Evolutionary conservation across 2,888 invertebrate species (phyloP).

Genomic region (Tetropium fuscum): DNA sequence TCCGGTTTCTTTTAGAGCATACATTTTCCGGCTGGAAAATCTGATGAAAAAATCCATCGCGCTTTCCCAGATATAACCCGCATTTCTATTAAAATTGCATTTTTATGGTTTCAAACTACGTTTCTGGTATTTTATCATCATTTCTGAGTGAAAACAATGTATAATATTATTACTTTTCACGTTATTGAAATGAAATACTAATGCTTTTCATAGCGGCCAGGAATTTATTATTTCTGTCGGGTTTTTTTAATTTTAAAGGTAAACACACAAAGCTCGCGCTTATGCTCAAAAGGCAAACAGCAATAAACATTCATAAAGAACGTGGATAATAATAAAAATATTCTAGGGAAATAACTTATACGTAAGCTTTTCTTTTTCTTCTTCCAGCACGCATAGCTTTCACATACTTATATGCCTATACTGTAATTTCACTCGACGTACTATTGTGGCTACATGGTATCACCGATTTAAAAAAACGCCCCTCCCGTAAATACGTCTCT

Average conservation of each 20-base stretch:
- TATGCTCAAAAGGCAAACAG: slow-evolving; percentile 8
- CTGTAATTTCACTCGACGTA: no score
- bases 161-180: slow-evolving; percentile 59
- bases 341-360: neutral
- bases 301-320: slow-evolving; percentile 15
- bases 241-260: slow-evolving; percentile 9
- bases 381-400: no score
- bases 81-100: slow-evolving; percentile 60
- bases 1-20: slow-evolving; percentile 51
- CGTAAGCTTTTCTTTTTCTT: no score
- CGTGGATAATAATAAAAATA: slow-evolving; percentile 2
- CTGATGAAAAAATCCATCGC: slow-evolving; percentile 53
- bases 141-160: slow-evolving; percentile 61
- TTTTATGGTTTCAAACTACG: slow-evolving; percentile 59
- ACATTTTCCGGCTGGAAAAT: slow-evolving; percentile 52
- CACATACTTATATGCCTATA: no score
- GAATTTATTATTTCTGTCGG: slow-evolving; percentile 9
- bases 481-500: no score
- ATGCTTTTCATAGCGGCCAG: slow-evolving; percentile 47
- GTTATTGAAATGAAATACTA: slow-evolving; percentile 58
- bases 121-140: slow-evolving; percentile 60
- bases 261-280: slow-evolving; percentile 10
- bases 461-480: no score
- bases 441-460: no score
- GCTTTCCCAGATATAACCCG: slow-evolving; percentile 53